Evolutionary conservation across 2,888 invertebrate species (phyloP).

Genomic region (Calliscelio sp.): DNA sequence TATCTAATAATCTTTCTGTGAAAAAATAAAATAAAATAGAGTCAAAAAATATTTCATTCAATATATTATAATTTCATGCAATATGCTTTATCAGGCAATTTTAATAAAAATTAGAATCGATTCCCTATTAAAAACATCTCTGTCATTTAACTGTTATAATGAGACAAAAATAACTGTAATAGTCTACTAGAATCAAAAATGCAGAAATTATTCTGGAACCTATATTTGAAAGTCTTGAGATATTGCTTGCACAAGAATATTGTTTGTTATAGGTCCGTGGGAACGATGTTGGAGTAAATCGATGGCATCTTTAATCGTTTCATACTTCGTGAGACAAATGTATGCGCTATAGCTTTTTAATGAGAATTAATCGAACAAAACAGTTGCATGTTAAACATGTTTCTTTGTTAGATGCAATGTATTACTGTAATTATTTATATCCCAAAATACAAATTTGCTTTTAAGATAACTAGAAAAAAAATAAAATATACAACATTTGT

Average conservation of each 20-base stretch:
- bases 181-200: conserved; percentile 13
- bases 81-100: conserved; percentile 30
- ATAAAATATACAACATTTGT: too few species aligned
- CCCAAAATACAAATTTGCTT: too few species aligned
- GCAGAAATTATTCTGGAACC: conserved; percentile 33
- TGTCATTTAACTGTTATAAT: conserved; percentile 40
- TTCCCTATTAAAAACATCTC: conserved; percentile 7
- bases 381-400: background rate
- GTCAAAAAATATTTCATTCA: conserved; percentile 22
- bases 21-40: conserved; percentile 50
- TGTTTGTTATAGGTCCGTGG: conserved; percentile 43
- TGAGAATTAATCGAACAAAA: conserved; percentile 13
- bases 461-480: too few species aligned
- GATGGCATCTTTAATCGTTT: conserved; percentile 46
- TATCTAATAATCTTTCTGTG: conserved; percentile 48
- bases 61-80: background rate
- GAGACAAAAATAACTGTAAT: conserved; percentile 42
- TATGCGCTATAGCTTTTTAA: conserved; percentile 24
- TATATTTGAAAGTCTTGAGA: background rate
- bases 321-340: conserved; percentile 23
- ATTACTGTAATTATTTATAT: too few species aligned
- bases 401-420: too few species aligned
- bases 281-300: conserved; percentile 23
- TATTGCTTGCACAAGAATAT: conserved; percentile 39
- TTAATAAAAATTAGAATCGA: background rate